Conservation (phyloP, 2,888 invertebrate genomes). For the Odontomyia ornata region DNA sequence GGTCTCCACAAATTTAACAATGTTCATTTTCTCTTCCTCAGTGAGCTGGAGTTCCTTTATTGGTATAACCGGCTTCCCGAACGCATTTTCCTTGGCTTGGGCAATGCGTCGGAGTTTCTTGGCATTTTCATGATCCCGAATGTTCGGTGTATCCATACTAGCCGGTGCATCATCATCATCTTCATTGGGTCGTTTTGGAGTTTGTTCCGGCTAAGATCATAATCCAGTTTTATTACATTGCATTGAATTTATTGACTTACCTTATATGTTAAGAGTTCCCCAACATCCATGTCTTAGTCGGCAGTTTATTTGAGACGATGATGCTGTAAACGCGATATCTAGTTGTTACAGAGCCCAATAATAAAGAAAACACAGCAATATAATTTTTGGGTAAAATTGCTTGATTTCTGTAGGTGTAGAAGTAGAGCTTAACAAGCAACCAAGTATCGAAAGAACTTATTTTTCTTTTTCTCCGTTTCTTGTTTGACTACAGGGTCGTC, state of each 20-base stretch:
- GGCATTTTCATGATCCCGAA: conserved; percentile 66
- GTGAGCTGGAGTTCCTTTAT: conserved; percentile 72
- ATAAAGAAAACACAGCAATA: no score
- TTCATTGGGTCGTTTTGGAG: conserved; percentile 73
- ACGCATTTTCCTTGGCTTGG: conserved; percentile 66
- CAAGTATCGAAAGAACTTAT: no score
- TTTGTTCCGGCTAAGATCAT: conserved; percentile 78
- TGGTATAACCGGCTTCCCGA: conserved; percentile 63
- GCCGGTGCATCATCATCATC: conserved; percentile 67
- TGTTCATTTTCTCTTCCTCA: conserved; percentile 81
- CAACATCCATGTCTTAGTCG: conserved; percentile 66
- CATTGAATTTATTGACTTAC: conserved; percentile 56
- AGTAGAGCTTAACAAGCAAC: no score
- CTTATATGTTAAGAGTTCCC: conserved; percentile 69
- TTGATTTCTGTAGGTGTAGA: no score
- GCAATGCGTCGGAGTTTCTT: conserved; percentile 71
- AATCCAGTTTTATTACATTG: neutral
- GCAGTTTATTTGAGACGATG: no score
- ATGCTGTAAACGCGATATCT: no score
- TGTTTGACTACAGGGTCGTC: no score
- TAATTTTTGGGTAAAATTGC: no score
- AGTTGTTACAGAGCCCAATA: no score
- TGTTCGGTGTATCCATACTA: neutral
- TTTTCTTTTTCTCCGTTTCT: no score
- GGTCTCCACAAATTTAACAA: conserved; percentile 83